These are phyloP conservation scores for Rambutsinella grinnellia DNA, from an alignment of 2,888 invertebrate genomes.

Conservation along the genomic window DNA sequence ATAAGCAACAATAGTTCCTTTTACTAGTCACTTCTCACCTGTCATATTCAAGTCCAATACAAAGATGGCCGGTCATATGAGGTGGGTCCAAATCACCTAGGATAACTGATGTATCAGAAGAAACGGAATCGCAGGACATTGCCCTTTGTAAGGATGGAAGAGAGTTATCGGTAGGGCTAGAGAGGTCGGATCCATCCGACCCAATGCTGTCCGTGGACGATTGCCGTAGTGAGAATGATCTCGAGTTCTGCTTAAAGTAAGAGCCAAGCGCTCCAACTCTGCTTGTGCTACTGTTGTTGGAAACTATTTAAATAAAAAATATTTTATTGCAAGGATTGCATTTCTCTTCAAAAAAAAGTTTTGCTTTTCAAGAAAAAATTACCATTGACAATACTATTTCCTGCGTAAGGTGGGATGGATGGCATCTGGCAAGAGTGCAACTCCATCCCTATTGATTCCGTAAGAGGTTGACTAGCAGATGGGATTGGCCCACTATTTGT, in stretches of 20 bases:
- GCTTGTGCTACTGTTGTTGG: too few relatives aligned
- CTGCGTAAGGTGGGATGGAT: too few relatives aligned
- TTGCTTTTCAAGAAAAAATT: too few relatives aligned
- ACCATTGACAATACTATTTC: too few relatives aligned
- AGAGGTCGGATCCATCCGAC: constrained; percentile 60
- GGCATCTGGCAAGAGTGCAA: background rate
- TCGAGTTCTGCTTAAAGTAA: constrained; percentile 54
- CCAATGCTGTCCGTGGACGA: constrained; percentile 64
- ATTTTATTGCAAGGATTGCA: too few relatives aligned
- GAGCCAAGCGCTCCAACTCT: constrained; percentile 33
- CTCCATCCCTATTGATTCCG: background rate
- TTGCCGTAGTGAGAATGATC: constrained; percentile 65
- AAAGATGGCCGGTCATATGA: constrained; percentile 79
- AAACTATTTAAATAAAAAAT: too few relatives aligned
- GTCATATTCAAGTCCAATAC: constrained; percentile 83
- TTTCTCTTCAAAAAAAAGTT: too few relatives aligned
- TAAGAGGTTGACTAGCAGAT: background rate
- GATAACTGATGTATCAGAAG: constrained; percentile 82
- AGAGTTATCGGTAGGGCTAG: constrained; percentile 60
- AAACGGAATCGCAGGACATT: constrained; percentile 84
- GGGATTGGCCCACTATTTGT: background rate
- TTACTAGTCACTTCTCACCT: too few relatives aligned
- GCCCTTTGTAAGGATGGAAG: constrained; percentile 75
- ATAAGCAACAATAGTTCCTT: too few relatives aligned
- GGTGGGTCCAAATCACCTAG: constrained; percentile 78